These are phyloP conservation scores for Aegypius monachus DNA, from an alignment of 2,113 vertebrate genomes.

Conservation along the genomic window DNA sequence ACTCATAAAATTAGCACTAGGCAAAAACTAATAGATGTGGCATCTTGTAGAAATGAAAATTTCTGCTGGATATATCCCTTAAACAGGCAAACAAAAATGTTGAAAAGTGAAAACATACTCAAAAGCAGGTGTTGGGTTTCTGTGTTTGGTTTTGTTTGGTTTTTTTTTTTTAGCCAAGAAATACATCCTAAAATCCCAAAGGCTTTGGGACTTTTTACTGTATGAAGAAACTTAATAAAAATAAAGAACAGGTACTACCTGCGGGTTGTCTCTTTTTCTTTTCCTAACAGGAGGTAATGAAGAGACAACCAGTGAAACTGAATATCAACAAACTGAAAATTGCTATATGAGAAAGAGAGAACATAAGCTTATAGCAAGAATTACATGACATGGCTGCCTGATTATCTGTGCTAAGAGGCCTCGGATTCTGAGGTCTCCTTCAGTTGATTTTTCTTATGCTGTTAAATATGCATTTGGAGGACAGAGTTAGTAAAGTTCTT, in stretches of 20 bases:
- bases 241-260: not conserved
- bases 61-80: not conserved
- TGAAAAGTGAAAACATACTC: not conserved
- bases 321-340: not conserved
- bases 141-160: not conserved
- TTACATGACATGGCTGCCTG: not conserved
- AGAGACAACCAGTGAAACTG: not conserved
- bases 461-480: not conserved
- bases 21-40: not conserved
- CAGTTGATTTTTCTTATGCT: not conserved
- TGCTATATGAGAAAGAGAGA: not conserved
- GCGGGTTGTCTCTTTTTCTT: not conserved
- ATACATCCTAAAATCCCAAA: not conserved
- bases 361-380: not conserved
- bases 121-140: not conserved
- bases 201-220: accelerated
- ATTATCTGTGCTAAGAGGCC: not conserved
- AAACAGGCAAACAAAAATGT: not conserved
- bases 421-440: not conserved
- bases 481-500: not conserved
- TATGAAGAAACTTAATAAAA: not conserved
- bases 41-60: not conserved
- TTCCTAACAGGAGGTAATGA: not conserved
- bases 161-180: not conserved
- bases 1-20: not conserved